Evolutionary conservation across 37 sponge, comb jelly and placozoan species (phyloP), one percentile per base, ranked within the genome.

Genomic region (Ianthella basta): DNA sequence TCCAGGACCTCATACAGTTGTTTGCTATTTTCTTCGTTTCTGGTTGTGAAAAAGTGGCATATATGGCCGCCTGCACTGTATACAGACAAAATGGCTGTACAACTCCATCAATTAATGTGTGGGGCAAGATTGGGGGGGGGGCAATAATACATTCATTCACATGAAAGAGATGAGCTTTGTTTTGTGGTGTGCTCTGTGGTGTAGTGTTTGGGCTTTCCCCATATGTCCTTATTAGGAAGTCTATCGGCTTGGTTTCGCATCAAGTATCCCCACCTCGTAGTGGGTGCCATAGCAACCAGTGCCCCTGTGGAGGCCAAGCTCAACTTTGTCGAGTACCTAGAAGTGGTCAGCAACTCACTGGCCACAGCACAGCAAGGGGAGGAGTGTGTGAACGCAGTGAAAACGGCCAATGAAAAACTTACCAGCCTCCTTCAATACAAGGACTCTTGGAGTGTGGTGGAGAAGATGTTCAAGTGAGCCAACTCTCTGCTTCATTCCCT

Each of bases 231-330:
- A 23, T n/a, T 55, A 85, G 92, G 96, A 21, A 91, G 91, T 29
- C 86, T 96, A 6, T 83, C 94, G 18, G 96, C 91, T 0, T 96
- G 96, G 96, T 59, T 93, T 39, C 80, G 96, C 23, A 75, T 89
- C 37, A 67, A 85, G 61, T 89, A 96, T 60, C 96, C 96, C 4
- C 82, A 92, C 39, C 30, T 84, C 24, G 91, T 93, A 16, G 83
- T 50, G 55, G 96, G 91, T 0, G 89, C 96, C 0, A 84, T 96
- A 37, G 96, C 96, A 27, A 87, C 89, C 85, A 93, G 95, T 85
- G 96, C 89, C 25, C 96, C 96, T 25, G 86, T 91, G 12, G 60
- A 70, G 86, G 95, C 96, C 27, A 35, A 81, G 55, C 53, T 89
- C 40, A 69, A 96, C 81, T 96, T 93, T 72, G 61, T 37, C 23